These are phyloP conservation scores for Emys orbicularis DNA, from an alignment of 2,797 vertebrate genomes.

Conservation along the genomic window DNA sequence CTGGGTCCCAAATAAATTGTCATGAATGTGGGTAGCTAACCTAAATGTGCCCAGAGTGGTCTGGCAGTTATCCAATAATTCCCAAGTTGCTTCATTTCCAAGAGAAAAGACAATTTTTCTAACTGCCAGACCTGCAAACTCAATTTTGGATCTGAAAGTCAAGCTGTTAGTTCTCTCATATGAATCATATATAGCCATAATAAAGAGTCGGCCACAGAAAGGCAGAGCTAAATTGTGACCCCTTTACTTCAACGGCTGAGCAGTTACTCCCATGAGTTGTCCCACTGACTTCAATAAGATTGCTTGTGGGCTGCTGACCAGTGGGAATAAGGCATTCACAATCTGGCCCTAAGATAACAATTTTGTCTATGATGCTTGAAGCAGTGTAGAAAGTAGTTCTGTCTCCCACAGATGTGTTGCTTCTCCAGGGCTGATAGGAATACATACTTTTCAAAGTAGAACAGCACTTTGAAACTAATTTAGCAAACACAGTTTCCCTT, in stretches of 20 bases:
- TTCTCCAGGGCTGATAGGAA: background rate
- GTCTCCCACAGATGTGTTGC: background rate
- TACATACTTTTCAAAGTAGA: background rate
- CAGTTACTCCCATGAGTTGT: background rate
- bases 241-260: background rate
- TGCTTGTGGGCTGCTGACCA: background rate
- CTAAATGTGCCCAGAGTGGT: constrained; percentile 31
- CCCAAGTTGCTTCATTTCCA: background rate
- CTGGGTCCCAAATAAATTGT: background rate
- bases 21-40: constrained; percentile 18
- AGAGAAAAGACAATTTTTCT: background rate
- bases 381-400: background rate
- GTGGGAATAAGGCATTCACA: background rate
- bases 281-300: background rate
- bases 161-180: background rate
- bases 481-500: background rate
- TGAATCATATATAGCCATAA: background rate
- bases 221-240: background rate
- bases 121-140: background rate
- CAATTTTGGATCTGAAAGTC: background rate
- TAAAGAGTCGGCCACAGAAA: constrained; percentile 1
- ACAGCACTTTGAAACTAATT: background rate
- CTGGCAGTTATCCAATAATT: constrained; percentile 29
- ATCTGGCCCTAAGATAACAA: background rate
- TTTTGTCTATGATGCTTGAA: background rate